Evolutionary conservation across 2,888 invertebrate species (phyloP).

Genomic region (Iselma pallidipennis): DNA sequence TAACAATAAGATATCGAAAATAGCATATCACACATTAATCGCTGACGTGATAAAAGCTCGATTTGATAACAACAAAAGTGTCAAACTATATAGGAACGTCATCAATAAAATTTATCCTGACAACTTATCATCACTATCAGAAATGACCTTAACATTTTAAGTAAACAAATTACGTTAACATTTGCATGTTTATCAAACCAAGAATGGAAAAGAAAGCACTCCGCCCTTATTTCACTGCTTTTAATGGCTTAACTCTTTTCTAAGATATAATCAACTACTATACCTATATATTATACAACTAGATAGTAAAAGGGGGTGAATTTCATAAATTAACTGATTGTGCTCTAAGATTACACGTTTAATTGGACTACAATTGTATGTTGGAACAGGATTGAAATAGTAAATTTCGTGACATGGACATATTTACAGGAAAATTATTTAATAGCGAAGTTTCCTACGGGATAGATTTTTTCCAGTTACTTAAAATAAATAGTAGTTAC

Average conservation of each 20-base stretch:
- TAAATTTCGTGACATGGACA: not conserved
- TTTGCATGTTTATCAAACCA: conserved; percentile 10
- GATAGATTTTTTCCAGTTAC: not conserved
- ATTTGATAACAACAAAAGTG: not conserved
- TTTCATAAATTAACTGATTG: not conserved
- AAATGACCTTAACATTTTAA: conserved; percentile 18
- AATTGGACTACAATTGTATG: no score
- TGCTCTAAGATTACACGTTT: not conserved
- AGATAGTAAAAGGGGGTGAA: no score
- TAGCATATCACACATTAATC: not conserved
- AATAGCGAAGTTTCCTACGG: not conserved
- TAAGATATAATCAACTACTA: no score
- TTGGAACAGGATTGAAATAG: not conserved
- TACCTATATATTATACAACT: no score
- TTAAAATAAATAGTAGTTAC: not conserved
- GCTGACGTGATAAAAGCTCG: not conserved
- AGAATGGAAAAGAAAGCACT: not conserved
- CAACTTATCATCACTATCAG: conserved; percentile 5
- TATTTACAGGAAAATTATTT: not conserved
- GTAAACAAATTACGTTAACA: conserved; percentile 16
- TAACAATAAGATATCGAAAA: not conserved
- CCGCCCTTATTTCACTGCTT: not conserved
- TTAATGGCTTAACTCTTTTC: no score
- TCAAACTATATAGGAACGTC: not conserved
- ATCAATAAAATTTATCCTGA: conserved; percentile 15